Conservation (phyloP, 2,888 invertebrate species). For the Metopia argyrocephala region DNA sequence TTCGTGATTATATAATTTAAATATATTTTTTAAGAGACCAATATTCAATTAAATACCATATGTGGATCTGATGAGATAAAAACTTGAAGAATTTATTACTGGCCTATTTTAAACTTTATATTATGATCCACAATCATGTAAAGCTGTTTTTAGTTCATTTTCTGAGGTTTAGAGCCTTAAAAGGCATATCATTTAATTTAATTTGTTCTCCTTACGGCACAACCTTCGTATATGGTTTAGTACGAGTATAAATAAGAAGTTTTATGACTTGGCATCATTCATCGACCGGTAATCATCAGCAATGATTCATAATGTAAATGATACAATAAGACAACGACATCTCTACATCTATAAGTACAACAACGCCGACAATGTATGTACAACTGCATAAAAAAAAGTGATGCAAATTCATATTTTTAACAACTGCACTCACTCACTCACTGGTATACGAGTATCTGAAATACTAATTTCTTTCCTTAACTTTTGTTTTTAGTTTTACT, state of each 20-base stretch:
- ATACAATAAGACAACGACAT: constrained; percentile 62
- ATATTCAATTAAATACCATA: no score
- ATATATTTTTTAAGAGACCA: no score
- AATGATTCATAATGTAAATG: constrained; percentile 63
- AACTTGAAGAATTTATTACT: no score
- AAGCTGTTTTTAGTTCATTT: no score
- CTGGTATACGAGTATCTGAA: constrained; percentile 20
- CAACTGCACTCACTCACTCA: constrained; percentile 14
- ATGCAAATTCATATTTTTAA: constrained; percentile 24
- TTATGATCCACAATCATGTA: no score
- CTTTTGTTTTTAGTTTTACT: background rate
- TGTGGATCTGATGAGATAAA: no score
- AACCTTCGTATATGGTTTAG: background rate
- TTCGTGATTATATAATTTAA: no score
- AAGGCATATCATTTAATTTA: no score
- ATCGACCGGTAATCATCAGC: constrained; percentile 55
- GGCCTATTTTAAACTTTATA: no score
- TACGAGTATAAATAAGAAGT: constrained; percentile 16
- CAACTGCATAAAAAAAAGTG: constrained; percentile 29
- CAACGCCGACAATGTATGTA: constrained; percentile 38
- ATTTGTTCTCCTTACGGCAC: background rate
- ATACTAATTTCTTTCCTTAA: constrained; percentile 33
- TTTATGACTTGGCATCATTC: constrained; percentile 52
- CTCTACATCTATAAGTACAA: no score
- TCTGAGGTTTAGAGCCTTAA: no score